These are phyloP conservation scores for Campylomormyrus numenius DNA, from an alignment of 2,113 vertebrate species.

Conservation along the genomic window DNA sequence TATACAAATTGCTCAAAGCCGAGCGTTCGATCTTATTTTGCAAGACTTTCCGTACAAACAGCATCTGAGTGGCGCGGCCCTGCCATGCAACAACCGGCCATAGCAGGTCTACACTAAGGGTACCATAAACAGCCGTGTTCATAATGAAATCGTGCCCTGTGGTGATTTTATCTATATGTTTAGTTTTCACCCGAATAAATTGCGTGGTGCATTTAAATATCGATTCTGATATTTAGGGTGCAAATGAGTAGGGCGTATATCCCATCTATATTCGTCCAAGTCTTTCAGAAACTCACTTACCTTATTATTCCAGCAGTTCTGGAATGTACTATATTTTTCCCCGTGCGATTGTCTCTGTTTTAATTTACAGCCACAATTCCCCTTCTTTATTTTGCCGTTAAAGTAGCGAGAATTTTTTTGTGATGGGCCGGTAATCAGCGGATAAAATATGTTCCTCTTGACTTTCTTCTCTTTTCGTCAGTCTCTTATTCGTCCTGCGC, in stretches of 20 bases:
- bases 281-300: constrained; percentile 6
- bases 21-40: neutral
- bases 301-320: constrained; percentile 1
- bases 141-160: neutral
- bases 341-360: neutral
- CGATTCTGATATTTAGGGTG: neutral
- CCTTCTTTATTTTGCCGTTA: neutral
- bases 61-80: neutral
- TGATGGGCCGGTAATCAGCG: constrained; percentile 2
- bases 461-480: neutral
- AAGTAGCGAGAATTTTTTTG: neutral
- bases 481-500: neutral
- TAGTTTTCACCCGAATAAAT: neutral
- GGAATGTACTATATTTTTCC: neutral
- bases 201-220: neutral
- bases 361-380: neutral
- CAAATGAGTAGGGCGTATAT: neutral
- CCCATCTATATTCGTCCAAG: neutral
- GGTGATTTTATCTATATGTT: neutral
- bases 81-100: neutral
- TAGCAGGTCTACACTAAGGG: neutral
- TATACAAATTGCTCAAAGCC: neutral
- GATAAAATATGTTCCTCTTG: neutral
- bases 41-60: neutral
- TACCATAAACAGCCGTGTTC: neutral